These are phyloP conservation scores for Agriopis aurantiaria DNA, from an alignment of 2,888 invertebrate genomes.

Conservation along the genomic window DNA sequence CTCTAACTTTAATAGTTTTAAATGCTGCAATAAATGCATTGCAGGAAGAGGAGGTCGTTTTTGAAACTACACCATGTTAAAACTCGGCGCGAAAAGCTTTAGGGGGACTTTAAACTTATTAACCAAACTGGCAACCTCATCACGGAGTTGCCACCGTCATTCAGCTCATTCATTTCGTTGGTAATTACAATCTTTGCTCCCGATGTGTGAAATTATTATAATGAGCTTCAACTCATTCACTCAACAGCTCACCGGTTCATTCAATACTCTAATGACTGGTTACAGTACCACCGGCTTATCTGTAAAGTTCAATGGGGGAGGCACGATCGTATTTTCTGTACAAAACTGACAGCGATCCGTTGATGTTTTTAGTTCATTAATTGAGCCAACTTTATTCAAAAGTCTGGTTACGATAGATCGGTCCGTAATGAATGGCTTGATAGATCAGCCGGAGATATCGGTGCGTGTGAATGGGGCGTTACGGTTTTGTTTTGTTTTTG, in stretches of 20 bases:
- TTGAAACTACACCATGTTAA: too few relatives aligned
- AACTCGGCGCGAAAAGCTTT: too few relatives aligned
- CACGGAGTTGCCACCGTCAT: slow-evolving; percentile 2
- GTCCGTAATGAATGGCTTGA: slow-evolving; percentile 8
- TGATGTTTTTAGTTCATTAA: neutral
- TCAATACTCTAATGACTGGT: slow-evolving; percentile 33
- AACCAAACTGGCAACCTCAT: neutral
- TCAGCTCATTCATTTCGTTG: neutral
- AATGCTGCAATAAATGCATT: too few relatives aligned
- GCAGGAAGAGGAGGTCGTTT: too few relatives aligned
- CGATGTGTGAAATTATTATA: slow-evolving; percentile 43
- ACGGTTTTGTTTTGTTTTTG: slow-evolving; percentile 16
- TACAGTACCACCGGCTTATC: neutral
- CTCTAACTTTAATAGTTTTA: too few relatives aligned
- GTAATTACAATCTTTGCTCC: slow-evolving; percentile 26
- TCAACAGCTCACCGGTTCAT: slow-evolving; percentile 22
- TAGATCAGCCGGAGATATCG: slow-evolving; percentile 16
- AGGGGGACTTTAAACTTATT: neutral
- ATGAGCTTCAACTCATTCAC: slow-evolving; percentile 37
- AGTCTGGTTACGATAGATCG: slow-evolving; percentile 16
- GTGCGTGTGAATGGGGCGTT: slow-evolving; percentile 19
- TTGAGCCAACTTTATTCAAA: neutral
- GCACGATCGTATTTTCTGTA: neutral
- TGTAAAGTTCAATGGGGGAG: neutral
- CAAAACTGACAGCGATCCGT: neutral